These are phyloP conservation scores for Steinernema feltiae DNA, from an alignment of 1,140 invertebrate genomes.

Conservation along the genomic window DNA sequence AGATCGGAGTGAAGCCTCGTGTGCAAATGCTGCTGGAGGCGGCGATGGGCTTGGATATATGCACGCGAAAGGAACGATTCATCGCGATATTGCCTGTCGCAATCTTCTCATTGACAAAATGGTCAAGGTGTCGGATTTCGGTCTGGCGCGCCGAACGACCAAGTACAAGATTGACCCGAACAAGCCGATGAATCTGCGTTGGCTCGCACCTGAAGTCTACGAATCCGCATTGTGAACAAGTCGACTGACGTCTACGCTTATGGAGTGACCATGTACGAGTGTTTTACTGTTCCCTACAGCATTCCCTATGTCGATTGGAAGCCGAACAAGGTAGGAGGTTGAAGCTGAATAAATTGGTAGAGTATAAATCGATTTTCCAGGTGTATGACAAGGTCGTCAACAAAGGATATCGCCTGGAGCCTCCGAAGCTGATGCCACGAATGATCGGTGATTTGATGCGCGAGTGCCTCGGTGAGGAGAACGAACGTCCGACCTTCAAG, in stretches of 20 bases:
- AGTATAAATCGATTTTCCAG: neutral
- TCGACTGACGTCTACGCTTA: constrained; percentile 34
- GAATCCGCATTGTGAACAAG: constrained; percentile 31
- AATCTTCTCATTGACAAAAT: constrained; percentile 79
- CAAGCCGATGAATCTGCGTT: constrained; percentile 40
- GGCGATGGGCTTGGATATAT: constrained; percentile 34
- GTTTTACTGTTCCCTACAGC: constrained; percentile 23
- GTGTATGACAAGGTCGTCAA: constrained; percentile 25
- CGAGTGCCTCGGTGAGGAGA: neutral
- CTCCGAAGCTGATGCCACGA: constrained; percentile 11
- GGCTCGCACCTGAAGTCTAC: constrained; percentile 40
- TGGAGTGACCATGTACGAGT: constrained; percentile 32
- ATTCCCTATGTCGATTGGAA: constrained; percentile 34
- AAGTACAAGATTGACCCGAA: constrained; percentile 39
- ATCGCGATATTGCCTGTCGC: constrained; percentile 87
- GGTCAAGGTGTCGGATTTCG: constrained; percentile 91
- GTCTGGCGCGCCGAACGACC: constrained; percentile 68
- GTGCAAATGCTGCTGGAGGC: constrained; percentile 36
- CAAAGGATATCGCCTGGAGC: constrained; percentile 26
- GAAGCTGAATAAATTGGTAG: neutral
- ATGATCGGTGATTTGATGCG: constrained; percentile 3
- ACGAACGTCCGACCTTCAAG: constrained; percentile 16
- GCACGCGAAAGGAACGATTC: constrained; percentile 67
- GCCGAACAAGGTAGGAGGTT: constrained; percentile 20
- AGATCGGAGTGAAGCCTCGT: constrained; percentile 24